Conservation (phyloP, 2,888 invertebrate species). For the Archaeoteleia sp. region DNA sequence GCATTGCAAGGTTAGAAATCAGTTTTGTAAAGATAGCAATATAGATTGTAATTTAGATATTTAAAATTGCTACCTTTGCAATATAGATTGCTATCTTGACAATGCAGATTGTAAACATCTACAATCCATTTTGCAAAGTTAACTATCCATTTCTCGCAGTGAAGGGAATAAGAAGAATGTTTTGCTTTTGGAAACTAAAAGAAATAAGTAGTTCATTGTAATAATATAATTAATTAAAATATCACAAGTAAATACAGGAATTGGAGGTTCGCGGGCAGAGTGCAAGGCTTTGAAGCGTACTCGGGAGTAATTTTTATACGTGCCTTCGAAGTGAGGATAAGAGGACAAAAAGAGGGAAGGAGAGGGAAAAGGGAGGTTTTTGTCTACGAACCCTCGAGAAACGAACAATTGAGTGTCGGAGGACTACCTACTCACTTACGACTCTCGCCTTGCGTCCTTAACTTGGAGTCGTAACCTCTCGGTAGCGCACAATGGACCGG, state of each 20-base stretch:
- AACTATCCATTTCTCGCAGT: too few species aligned
- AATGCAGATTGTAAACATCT: too few species aligned
- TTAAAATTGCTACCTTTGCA: too few species aligned
- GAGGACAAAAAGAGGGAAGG: constrained; percentile 45
- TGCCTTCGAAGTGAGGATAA: constrained; percentile 43
- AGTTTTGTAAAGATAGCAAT: too few species aligned
- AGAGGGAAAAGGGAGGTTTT: constrained; percentile 49
- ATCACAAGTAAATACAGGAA: constrained; percentile 49
- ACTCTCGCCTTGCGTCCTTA: constrained; percentile 51
- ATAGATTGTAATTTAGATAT: too few species aligned
- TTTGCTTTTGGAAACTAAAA: too few species aligned
- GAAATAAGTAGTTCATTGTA: constrained; percentile 22
- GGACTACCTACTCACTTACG: constrained; percentile 62
- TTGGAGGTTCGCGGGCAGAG: constrained; percentile 34
- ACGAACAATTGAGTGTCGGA: constrained; percentile 65
- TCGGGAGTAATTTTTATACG: constrained; percentile 50
- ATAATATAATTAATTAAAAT: constrained; percentile 49
- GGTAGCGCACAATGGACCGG: constrained; percentile 49
- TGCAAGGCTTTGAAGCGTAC: constrained; percentile 48
- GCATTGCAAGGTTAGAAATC: too few species aligned
- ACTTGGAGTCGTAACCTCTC: constrained; percentile 54
- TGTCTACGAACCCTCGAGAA: constrained; percentile 60
- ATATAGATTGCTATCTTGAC: too few species aligned
- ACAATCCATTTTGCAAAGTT: too few species aligned
- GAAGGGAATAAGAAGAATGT: too few species aligned